These are phyloP conservation scores for Heterodera schachtii DNA, from an alignment of 1,140 invertebrate genomes.

Conservation along the genomic window DNA sequence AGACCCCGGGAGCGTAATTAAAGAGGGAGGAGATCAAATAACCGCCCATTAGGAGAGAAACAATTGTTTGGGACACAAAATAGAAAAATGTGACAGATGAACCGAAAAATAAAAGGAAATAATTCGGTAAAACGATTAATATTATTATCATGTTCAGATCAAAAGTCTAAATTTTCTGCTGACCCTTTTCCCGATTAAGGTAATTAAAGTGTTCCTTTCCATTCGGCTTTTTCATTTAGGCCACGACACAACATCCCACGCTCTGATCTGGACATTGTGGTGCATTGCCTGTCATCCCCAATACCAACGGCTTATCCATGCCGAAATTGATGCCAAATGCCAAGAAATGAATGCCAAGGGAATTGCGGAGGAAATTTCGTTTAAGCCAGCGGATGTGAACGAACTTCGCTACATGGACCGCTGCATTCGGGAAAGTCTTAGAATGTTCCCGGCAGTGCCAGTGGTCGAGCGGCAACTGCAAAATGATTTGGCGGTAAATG, in stretches of 20 bases:
- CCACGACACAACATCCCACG: slow-evolving; percentile 46
- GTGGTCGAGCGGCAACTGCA: slow-evolving; percentile 74
- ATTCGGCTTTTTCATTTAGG: slow-evolving; percentile 35
- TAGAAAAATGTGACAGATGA: no score
- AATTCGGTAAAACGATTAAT: no score
- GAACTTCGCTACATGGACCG: slow-evolving; percentile 8
- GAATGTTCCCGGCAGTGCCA: slow-evolving; percentile 3
- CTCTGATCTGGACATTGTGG: slow-evolving; percentile 40
- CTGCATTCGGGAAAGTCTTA: slow-evolving; percentile 5
- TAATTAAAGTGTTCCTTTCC: no score
- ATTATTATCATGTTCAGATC: no score
- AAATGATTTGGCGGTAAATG: slow-evolving; percentile 24
- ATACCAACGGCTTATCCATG: slow-evolving; percentile 37
- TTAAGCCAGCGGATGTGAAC: not conserved
- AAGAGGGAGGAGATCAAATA: no score
- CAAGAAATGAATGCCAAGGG: slow-evolving; percentile 4
- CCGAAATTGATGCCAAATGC: slow-evolving; percentile 41
- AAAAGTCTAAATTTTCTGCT: no score
- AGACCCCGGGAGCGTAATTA: no score
- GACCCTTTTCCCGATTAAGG: no score
- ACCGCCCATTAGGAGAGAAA: no score
- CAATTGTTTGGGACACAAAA: no score
- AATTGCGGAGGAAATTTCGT: slow-evolving; percentile 1
- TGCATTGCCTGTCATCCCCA: slow-evolving; percentile 43
- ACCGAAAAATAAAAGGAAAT: no score